phyloP scores from a whole-genome alignment of 2,113 vertebrate species.

The Rhinolophus ferrumequinum region DNA sequence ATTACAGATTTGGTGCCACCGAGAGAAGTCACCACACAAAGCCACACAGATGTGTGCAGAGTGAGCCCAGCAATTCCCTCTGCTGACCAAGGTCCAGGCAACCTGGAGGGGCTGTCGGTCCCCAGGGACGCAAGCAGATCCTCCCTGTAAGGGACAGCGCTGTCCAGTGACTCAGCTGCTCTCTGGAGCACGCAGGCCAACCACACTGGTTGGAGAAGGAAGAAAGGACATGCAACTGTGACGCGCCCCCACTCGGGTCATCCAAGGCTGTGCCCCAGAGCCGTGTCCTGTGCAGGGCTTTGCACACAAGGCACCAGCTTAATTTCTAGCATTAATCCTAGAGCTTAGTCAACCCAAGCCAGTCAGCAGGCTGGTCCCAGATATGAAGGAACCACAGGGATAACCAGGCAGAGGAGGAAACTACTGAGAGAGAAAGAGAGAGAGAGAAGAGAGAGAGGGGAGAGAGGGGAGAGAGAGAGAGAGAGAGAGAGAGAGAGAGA shows the following conservation, averaged over 20 bases:
- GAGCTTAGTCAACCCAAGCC: neutral
- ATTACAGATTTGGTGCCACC: neutral
- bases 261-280: neutral
- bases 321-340: neutral
- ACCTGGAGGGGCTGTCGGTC: neutral
- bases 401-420: neutral
- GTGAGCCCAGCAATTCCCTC: neutral
- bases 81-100: too few relatives aligned
- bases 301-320: neutral
- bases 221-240: neutral
- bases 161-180: neutral
- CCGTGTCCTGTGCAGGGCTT: too few relatives aligned
- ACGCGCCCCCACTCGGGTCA: fast-evolving
- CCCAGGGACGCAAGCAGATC: neutral
- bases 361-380: neutral
- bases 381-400: neutral
- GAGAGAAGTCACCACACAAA: neutral
- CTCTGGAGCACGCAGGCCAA: neutral
- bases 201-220: neutral
- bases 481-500: too few relatives aligned
- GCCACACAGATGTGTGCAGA: neutral
- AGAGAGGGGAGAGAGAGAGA: too few relatives aligned
- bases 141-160: neutral
- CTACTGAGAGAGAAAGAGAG: neutral
- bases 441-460: neutral